These are phyloP conservation scores for Enteromius unitaeniatus DNA, from an alignment of 2,797 vertebrate genomes.

Conservation along the genomic window DNA sequence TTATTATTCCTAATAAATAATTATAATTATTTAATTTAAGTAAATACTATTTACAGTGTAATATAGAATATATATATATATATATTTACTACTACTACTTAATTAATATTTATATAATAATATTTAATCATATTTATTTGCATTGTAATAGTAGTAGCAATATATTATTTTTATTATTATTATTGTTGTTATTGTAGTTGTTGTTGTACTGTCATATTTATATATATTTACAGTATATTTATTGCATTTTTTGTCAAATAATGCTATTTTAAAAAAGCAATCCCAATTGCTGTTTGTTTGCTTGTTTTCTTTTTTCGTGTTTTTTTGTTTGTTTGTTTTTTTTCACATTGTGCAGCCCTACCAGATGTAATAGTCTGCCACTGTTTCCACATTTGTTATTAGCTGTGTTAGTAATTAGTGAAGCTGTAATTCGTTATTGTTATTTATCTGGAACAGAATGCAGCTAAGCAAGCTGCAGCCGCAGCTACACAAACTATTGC, in stretches of 20 bases:
- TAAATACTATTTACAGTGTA: background rate
- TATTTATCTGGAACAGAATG: conserved; percentile 80
- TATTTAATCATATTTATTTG: background rate
- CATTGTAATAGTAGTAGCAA: no score
- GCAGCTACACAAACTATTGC: conserved; percentile 98
- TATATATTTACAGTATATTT: background rate
- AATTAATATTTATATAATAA: background rate
- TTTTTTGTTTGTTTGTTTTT: background rate
- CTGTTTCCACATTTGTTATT: background rate
- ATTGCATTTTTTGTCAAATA: background rate
- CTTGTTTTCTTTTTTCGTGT: no score
- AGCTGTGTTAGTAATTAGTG: conserved; percentile 4
- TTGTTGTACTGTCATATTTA: background rate
- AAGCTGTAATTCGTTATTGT: conserved; percentile 43
- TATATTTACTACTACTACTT: background rate
- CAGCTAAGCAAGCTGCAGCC: conserved; percentile 96
- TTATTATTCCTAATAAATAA: background rate
- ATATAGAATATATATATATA: background rate
- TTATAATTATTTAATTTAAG: background rate
- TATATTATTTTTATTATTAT: background rate
- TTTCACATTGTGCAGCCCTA: background rate
- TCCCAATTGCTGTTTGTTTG: no score
- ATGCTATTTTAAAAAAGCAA: background rate
- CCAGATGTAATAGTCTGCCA: background rate
- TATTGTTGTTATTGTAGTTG: no score